A percentile compares a stretch with the other conserved stretches of the same genome.
Conservation (phyloP, 2,797 vertebrate species). For the Dicrostonyx torquatus region DNA sequence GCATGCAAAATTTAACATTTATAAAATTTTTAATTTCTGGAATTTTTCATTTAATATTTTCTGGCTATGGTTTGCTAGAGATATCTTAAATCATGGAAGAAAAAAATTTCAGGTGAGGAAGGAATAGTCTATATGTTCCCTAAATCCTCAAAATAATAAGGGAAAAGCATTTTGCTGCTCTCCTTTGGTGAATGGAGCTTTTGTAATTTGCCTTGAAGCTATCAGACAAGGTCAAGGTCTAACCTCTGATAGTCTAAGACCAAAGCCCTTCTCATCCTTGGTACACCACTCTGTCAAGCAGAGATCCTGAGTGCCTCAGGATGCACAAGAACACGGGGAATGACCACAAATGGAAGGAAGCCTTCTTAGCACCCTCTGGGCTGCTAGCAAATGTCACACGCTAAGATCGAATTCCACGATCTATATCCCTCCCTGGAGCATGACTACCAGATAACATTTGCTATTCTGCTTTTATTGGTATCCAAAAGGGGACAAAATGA, state of each 20-base stretch:
- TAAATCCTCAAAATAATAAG: background rate
- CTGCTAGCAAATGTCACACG: background rate
- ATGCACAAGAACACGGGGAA: background rate
- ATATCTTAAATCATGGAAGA: background rate
- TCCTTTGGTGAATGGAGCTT: background rate
- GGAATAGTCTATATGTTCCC: background rate
- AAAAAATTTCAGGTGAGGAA: background rate
- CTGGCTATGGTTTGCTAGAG: background rate
- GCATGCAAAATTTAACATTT: background rate
- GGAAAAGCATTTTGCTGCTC: background rate
- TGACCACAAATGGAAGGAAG: background rate
- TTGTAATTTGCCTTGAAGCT: background rate
- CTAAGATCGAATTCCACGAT: background rate
- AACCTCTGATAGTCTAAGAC: background rate
- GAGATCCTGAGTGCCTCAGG: background rate
- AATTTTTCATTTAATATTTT: background rate
- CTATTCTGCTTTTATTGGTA: conserved; percentile 21
- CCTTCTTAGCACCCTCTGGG: background rate
- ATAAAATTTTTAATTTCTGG: background rate
- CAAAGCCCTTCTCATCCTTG: background rate
- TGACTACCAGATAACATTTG: background rate
- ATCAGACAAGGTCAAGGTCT: background rate
- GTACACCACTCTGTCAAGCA: background rate
- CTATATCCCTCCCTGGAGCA: background rate
- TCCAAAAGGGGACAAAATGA: background rate